These are phyloP conservation scores for Pluvialis apricaria DNA, from an alignment of 2,113 vertebrate genomes.

Conservation along the genomic window DNA sequence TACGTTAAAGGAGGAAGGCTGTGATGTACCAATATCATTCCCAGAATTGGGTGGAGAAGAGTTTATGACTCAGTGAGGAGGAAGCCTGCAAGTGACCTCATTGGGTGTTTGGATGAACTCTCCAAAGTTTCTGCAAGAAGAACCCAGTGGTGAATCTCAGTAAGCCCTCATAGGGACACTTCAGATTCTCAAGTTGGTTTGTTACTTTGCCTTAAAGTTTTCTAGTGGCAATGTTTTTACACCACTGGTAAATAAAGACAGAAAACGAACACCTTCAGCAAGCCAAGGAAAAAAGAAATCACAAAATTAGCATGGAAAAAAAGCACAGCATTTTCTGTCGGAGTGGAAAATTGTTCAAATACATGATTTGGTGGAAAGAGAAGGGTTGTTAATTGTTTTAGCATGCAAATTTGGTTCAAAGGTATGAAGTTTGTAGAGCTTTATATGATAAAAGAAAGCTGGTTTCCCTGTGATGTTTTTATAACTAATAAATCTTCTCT, in stretches of 20 bases:
- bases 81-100: neutral
- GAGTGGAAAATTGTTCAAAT: neutral
- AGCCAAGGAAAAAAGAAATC: neutral
- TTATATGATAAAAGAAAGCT: neutral
- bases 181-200: neutral
- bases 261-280: neutral
- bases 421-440: neutral
- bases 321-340: neutral
- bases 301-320: neutral
- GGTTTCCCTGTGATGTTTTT: neutral
- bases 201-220: neutral
- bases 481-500: neutral
- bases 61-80: neutral
- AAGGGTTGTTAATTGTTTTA: neutral
- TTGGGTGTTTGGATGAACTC: neutral
- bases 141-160: neutral
- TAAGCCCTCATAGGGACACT: neutral
- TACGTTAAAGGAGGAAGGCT: neutral
- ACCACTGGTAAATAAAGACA: neutral
- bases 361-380: neutral
- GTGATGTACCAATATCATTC: neutral
- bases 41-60: neutral
- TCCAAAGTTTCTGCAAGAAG: neutral
- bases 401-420: neutral
- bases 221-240: neutral